A percentile compares a stretch with the other conserved stretches of the same genome.
These are phyloP conservation scores for Amblyopsis rosae DNA, from an alignment of 2,113 vertebrate species.

Conservation along the genomic window DNA sequence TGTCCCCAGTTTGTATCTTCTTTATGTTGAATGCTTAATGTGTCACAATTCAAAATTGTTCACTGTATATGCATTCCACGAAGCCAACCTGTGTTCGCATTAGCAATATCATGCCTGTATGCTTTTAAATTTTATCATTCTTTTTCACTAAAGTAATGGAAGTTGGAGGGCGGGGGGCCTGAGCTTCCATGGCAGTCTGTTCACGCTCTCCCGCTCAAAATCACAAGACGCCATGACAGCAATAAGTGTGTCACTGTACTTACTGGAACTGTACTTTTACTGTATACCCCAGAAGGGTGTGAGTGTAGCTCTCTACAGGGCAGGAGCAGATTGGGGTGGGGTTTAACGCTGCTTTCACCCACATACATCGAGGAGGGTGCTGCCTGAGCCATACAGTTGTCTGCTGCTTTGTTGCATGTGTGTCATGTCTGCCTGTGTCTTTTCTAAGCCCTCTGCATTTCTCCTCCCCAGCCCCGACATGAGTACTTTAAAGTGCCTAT, in stretches of 20 bases:
- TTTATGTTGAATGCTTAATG: conserved; percentile 24
- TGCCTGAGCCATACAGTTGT: not conserved
- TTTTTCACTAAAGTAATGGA: not conserved
- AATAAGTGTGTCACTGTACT: not conserved
- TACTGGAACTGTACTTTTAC: not conserved
- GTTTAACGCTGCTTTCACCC: not conserved
- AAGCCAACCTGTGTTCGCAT: not conserved
- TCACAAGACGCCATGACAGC: not conserved
- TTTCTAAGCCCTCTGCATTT: conserved; percentile 81
- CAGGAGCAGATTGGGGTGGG: not conserved
- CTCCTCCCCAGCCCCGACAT: conserved; percentile 92
- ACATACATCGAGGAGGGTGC: not conserved
- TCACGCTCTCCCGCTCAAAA: not conserved
- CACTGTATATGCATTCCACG: not conserved
- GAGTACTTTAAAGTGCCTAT: conserved; percentile 99
- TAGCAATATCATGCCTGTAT: not conserved
- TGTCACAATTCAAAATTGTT: conserved; percentile 2
- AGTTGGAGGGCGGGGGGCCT: too few relatives aligned
- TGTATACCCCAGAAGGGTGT: too few relatives aligned
- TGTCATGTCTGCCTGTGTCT: conserved; percentile 34
- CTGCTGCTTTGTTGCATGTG: conserved; percentile 37
- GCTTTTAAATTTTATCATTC: not conserved
- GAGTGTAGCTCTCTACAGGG: not conserved
- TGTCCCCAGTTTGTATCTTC: conserved; percentile 13
- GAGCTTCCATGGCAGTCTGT: not conserved